Evolutionary conservation across 2,797 vertebrate species (phyloP), one percentile per base, ranked within the genome.

Genomic region (Catamblyrhynchus diadema): DNA sequence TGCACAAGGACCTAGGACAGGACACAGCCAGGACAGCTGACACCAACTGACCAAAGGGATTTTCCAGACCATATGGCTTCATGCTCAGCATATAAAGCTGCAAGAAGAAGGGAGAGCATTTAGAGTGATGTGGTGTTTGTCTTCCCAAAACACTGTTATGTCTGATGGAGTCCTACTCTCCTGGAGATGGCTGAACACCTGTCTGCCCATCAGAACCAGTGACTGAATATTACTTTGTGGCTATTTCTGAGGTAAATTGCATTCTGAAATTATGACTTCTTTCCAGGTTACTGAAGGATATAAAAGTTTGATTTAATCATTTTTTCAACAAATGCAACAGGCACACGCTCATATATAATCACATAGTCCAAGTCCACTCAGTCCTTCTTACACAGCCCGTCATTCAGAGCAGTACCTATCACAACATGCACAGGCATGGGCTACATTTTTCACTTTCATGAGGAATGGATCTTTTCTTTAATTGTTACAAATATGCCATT

Each of bases 1-100:
- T n/a, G 21, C n/a, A 27, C 17, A 16, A 12, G 44, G 28, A 45
- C 33, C 22, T 32, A 50, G 10, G 44, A 19, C 0, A 1, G 14
- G 57, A 5, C 30, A 10, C 14, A 33, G 30, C 14, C 79, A 45
- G 37, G 30, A 39, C 39, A 39, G 44, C 4, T 51, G 50, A 16
- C 44, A 19, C 9, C 8, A 70, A 0, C 4, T 62, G 57, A 33
- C 20, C 28, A 30, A 12, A 33, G 25, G 37, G 13, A 18, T 61
- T 8, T 22, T 39, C 28, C 71, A 77, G 25, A 51, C 8, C 24
- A 9, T 19, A 8, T 19, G 37, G 28, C 50, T 37, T 57, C 14
- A 8, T 64, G n/a, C 37, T 62, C 28, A 15, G 9, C 6, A 13
- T 8, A 13, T 27, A 64, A 57, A 51, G 14, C 20, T 33, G n/a